phyloP scores from a whole-genome alignment of 2,888 invertebrate species.

The Thereva unica region DNA sequence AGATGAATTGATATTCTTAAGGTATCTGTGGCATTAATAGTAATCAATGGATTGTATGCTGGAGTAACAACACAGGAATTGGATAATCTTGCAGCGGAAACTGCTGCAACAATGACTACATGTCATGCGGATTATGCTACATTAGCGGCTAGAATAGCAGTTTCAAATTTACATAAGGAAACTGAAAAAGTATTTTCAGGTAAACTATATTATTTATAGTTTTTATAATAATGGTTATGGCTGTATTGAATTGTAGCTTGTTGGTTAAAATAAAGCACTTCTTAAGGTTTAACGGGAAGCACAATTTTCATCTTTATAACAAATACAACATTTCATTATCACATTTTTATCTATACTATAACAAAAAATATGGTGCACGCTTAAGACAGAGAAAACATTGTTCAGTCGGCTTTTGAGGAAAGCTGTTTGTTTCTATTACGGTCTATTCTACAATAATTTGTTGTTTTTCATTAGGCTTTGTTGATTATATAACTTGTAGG shows the following conservation, averaged over 20 bases:
- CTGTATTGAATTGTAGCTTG: neutral
- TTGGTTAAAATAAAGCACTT: too few relatives aligned
- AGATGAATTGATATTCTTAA: constrained; percentile 49
- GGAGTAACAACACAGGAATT: constrained; percentile 97
- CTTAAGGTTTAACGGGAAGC: too few relatives aligned
- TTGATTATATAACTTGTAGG: too few relatives aligned
- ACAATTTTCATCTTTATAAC: too few relatives aligned
- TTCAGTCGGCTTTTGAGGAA: too few relatives aligned
- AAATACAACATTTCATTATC: too few relatives aligned
- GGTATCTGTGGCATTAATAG: constrained; percentile 85
- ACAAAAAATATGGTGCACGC: too few relatives aligned
- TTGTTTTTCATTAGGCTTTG: too few relatives aligned
- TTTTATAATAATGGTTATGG: constrained; percentile 1
- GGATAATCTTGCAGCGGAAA: constrained; percentile 97
- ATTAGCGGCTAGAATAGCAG: constrained; percentile 86
- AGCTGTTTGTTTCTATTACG: too few relatives aligned
- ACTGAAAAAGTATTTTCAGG: constrained; percentile 93
- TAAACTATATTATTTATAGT: constrained; percentile 51
- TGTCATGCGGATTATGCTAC: constrained; percentile 96
- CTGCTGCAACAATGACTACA: constrained; percentile 97
- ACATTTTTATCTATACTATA: too few relatives aligned
- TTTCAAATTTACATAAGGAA: constrained; percentile 98
- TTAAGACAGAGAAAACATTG: too few relatives aligned
- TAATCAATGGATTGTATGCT: constrained; percentile 91
- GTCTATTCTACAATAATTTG: too few relatives aligned